Base-by-base conservation (phyloP, 1,140 invertebrate genomes). In the Temnothorax longispinosus region DNA sequence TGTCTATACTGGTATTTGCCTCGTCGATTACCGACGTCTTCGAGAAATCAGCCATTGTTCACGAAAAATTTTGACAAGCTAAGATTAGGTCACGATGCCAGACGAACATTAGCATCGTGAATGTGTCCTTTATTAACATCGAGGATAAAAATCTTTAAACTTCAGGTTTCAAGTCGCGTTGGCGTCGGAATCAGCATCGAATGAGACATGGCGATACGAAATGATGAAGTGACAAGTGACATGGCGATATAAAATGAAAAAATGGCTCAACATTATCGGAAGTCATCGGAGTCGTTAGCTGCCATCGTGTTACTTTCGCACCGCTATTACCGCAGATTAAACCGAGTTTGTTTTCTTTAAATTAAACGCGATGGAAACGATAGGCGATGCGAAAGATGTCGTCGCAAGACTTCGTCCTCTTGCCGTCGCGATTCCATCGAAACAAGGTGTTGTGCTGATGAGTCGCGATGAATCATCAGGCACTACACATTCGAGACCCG, bases 31-130 rank as follows among this genome's bases (percentile, higher is more conserved):
- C 11, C 13, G 41, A 13, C 4, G 8, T 78, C 5, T 64, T 54
- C 4, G 58, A n/a, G 10, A 64, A 41, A 54, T 85, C 75, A 15
- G 58, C 35, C 74, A 78, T 85, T 2, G 18, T 64, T 52, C n/a
- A 69, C 44, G 32, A 78, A 75, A 27, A 71, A 87, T 56, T 81
- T 85, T 52, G 76, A 81, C 18, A 62, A 82, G 11, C 13, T 71
- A 15, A 81, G 11, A 60, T 8, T 38, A 54, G 47, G 69, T 44
- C 47, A 88, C 27, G 38, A 41, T 6, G 6, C 15, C 11, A 35
- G 21, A 77, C 41, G 27, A 58, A 84, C 21, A 35, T 6, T 41
- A 58, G 18, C 27, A 60, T 44, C 50, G 13, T 71, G 80, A 76
- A 85, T n/a, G 71, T 41, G 54, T 32, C 41, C 54, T 32, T 41